Base-by-base conservation (phyloP, 2,888 invertebrate genomes). In the Cremastobaeus sp. region DNA sequence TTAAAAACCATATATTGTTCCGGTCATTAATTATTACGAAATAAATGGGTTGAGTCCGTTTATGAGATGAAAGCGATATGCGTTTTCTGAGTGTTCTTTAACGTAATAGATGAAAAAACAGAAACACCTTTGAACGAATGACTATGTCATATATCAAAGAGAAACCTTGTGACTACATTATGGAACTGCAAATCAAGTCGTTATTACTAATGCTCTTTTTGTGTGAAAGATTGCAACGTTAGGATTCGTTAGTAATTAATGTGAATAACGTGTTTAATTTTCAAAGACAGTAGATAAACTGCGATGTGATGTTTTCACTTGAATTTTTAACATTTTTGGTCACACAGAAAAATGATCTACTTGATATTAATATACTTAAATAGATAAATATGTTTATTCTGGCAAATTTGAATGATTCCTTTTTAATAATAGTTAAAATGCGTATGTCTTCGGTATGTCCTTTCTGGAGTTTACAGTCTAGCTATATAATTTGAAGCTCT, bases 11-110 rank as follows among this genome's bases (percentile, higher is more conserved):
- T 50, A 60, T 41, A 75, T 71, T 71, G 70, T 71, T 71, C 70
- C 68, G 75, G 71, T 70, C 71, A 43, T 75, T 71, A 75, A 71
- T 71, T n/a, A n/a, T n/a, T 68, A 75, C 47, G 39, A 52, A 62
- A 57, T 75, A 73, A 57, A 62, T 57, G 62, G 47, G 39, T 30
- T 45, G 34, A 43, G 47, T 39, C 52, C 65, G 70, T 60, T 69
- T 50, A 45, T 28, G 57, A 54, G 59, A 74, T 69, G 47, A 71
- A 43, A 41, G 47, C 17, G 35, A 54, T 65, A 48, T 57, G 34
- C 28, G 30, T 66, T 57, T 69, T 41, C 50, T 52, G 60, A 47
- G 55, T 34, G 30, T 60, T 68, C 28, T 20, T 55, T 39, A 3
- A 5, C 14, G 41, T 50, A 59, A 20, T 50, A 25, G 9, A 43